These are phyloP conservation scores for Hydractinia echinata DNA, from an alignment of 30 jellyfish, hydroid and myxozoan genomes.

Conservation along the genomic window DNA sequence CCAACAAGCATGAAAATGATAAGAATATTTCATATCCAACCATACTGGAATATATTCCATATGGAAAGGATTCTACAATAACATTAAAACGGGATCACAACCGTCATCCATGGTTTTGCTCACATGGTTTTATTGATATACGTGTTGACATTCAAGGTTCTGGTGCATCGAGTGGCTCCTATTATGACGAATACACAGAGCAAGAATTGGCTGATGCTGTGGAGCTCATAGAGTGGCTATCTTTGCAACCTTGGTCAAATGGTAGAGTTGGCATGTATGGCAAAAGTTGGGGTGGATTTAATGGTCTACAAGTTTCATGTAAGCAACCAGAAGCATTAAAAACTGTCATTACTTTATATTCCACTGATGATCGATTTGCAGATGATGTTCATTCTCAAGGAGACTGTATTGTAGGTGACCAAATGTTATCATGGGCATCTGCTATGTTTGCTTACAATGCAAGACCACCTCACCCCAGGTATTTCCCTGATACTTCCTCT, in stretches of 20 bases:
- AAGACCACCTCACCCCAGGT: slow-evolving; percentile 44
- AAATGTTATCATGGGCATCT: slow-evolving; percentile 33
- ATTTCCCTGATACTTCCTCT: not conserved
- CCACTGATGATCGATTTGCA: slow-evolving; percentile 39
- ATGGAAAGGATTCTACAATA: slow-evolving; percentile 21
- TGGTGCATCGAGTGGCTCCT: slow-evolving; percentile 42
- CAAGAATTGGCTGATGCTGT: slow-evolving; percentile 35
- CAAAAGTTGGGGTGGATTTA: slow-evolving; percentile 58
- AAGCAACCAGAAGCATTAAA: slow-evolving; percentile 42
- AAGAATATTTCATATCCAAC: slow-evolving; percentile 11
- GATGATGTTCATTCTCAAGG: slow-evolving; percentile 53
- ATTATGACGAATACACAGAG: slow-evolving; percentile 32
- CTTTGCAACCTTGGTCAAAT: slow-evolving; percentile 35
- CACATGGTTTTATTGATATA: slow-evolving; percentile 41
- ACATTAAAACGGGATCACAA: slow-evolving; percentile 32
- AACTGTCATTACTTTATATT: slow-evolving; percentile 38
- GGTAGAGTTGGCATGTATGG: slow-evolving; percentile 59
- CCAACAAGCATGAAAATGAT: not conserved
- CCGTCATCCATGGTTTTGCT: slow-evolving; percentile 45
- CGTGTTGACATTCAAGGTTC: slow-evolving; percentile 54
- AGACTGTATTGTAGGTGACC: slow-evolving; percentile 34
- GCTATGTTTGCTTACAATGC: slow-evolving; percentile 28
- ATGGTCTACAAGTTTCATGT: slow-evolving; percentile 53
- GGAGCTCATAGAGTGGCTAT: slow-evolving; percentile 42
- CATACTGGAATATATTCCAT: slow-evolving; percentile 41